These are phyloP conservation scores for Acrossocheilus wenchowensis DNA, from an alignment of 2,797 vertebrate genomes.

Conservation along the genomic window DNA sequence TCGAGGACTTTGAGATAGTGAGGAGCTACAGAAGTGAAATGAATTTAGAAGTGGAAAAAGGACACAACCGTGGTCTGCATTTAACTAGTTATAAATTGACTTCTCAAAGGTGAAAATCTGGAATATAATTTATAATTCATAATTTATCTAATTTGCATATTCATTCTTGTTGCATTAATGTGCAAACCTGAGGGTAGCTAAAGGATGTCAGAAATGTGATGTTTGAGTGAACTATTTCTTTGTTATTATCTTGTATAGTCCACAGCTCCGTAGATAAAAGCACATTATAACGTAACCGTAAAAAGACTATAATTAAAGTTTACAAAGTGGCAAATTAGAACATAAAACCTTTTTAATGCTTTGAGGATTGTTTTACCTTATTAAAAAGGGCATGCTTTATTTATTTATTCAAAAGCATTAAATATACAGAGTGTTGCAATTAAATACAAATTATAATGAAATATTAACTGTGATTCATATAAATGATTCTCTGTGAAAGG, in stretches of 20 bases:
- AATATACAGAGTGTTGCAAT: not conserved
- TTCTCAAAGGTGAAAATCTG: not conserved
- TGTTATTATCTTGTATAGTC: not conserved
- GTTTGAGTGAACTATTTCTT: not conserved
- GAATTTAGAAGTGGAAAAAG: not conserved
- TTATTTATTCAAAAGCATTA: not conserved
- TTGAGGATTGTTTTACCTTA: conserved; percentile 1
- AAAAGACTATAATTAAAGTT: conserved; percentile 19
- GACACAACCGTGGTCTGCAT: not conserved
- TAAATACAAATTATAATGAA: not conserved
- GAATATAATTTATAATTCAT: too few relatives aligned
- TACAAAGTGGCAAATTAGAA: conserved; percentile 7
- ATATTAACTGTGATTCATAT: not conserved
- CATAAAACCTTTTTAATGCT: not conserved
- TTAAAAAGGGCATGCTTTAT: not conserved
- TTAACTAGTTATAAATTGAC: not conserved
- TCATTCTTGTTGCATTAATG: not conserved
- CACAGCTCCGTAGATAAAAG: not conserved
- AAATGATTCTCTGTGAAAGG: not conserved
- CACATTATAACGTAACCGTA: not conserved
- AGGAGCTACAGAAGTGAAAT: not conserved
- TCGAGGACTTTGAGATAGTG: not conserved
- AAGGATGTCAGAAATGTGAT: not conserved
- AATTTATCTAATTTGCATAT: not conserved
- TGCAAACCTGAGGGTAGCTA: not conserved